Evolutionary conservation across 2,797 vertebrate species (phyloP), one percentile per base, ranked within the genome.

Genomic region (Scomberomorus guttatus): DNA sequence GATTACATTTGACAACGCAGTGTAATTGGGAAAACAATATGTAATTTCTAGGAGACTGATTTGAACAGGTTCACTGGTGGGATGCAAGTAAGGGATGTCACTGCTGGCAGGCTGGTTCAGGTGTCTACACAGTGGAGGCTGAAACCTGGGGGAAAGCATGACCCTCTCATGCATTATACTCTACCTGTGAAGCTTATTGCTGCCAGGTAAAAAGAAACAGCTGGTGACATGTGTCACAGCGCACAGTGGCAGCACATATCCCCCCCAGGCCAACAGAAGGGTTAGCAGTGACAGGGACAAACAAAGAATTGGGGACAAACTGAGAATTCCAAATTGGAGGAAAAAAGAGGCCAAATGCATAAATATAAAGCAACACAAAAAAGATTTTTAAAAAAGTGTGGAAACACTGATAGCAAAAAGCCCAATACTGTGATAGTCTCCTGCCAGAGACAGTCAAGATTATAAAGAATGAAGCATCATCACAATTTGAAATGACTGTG

Each of bases 161-260:
- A 25, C 7, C 9, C 1, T 50, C 51, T 51, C 8, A 42, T 70
- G 32, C 13, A 51, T 14, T 57, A 69, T 46, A 75, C 46, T 48
- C 20, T 75, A 32, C 50, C 74, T 50, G 58, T 59, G 44, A 73
- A 54, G 32, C 60, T 50, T 12, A 60, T 51, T 61, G 72, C 20
- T 61, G 27, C n/a, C 73, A 48, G 27, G 50, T 39, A 52, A 60
- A 74, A 79, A 50, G 15, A 71, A 56, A 22, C 70, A 72, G 66
- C 34, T 37, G 71, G 44, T 69, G 61, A 72, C 34, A 56, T 2
- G 32, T 72, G 39, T 72, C 61, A 75, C 25, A 56, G 56, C n/a
- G 1, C 61, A 75, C 25, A 56, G 56, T 18, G 1, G 29, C 18
- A 13, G 22, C 46, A 29, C 29, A 65, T 25, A 20, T 52, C 60